Base-by-base conservation (phyloP, 2,888 invertebrate species). In the Brachyptera putata region DNA sequence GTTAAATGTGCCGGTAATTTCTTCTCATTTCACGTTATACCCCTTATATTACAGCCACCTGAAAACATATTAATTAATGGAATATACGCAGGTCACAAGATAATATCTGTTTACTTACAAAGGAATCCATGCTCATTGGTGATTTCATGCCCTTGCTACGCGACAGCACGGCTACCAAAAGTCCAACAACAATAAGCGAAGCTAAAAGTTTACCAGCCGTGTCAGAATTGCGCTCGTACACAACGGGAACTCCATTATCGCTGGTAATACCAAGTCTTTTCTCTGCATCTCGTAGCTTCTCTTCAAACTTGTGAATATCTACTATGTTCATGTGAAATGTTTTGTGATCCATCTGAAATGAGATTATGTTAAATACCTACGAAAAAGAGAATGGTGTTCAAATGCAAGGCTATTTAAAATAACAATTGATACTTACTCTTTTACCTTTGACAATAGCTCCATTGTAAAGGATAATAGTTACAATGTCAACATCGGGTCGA, bases 381-480 rank as follows among this genome's bases (percentile, higher is more conserved):
- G n/a, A 21, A 48, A 9, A 26, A 16, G 24, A n/a, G n/a, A n/a
- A n/a, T n/a, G n/a, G n/a, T n/a, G n/a, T n/a, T n/a, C n/a, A n/a
- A n/a, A n/a, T 14, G 1, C 9, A 7, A 49, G 9, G 24, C 3
- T 53, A 48, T 7, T 48, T 18, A 48, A 5, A 16, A 14, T n/a
- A n/a, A 24, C n/a, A n/a, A n/a, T n/a, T n/a, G n/a, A n/a, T 55
- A 36, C 63, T 67, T 74, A 86, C 83, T 78, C 77, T 77, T 72
- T 81, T 84, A 4, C 93, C 94, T 76, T 93, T 95, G 57, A 95
- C 78, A 13, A 95, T 76, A 4, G 95, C 95, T 16, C 90, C 91
- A 65, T 91, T 89, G 67, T 90, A 84, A 13, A 96, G 75, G 62
- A 89, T 83, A 57, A 95, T 90, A 1, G 90, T 89, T 5, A 91